These are phyloP conservation scores for Eilema sororculum DNA, from an alignment of 2,888 invertebrate genomes.

Conservation along the genomic window DNA sequence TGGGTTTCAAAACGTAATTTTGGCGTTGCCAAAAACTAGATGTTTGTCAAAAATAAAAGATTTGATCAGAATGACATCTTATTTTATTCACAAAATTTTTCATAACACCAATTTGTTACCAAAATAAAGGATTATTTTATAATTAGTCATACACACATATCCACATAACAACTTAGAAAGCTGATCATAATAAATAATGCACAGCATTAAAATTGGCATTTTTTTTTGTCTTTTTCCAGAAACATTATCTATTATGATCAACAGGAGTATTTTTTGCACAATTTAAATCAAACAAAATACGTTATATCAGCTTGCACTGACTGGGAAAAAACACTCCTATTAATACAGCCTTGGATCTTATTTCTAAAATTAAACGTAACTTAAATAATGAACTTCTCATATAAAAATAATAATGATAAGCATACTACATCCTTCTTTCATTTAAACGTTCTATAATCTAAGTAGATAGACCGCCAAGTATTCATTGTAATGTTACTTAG, in stretches of 20 bases:
- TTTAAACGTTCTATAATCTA: slow-evolving; percentile 73
- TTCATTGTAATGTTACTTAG: slow-evolving; percentile 62
- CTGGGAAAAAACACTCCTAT: slow-evolving; percentile 78
- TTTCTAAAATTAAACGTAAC: slow-evolving; percentile 80
- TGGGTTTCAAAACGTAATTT: background rate
- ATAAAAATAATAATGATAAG: slow-evolving; percentile 83
- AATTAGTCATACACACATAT: slow-evolving; percentile 84
- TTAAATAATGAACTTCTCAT: slow-evolving; percentile 84
- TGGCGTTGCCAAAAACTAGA: background rate
- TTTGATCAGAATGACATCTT: slow-evolving; percentile 79
- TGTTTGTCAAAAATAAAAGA: slow-evolving; percentile 46
- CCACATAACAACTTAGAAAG: slow-evolving; percentile 78
- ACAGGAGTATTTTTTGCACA: slow-evolving; percentile 77
- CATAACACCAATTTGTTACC: slow-evolving; percentile 86
- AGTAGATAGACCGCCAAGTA: slow-evolving; percentile 83
- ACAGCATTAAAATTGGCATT: slow-evolving; percentile 51
- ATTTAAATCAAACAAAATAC: slow-evolving; percentile 66
- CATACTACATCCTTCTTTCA: slow-evolving; percentile 68
- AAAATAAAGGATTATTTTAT: slow-evolving; percentile 85
- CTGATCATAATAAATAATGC: slow-evolving; percentile 70
- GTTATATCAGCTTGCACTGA: slow-evolving; percentile 60
- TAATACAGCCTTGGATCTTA: slow-evolving; percentile 87
- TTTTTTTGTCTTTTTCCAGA: slow-evolving; percentile 56
- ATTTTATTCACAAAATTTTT: slow-evolving; percentile 85
- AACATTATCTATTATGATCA: slow-evolving; percentile 69